Evolutionary conservation across 1,140 invertebrate species (phyloP), one percentile per base, ranked within the genome.

Genomic region (Adoxophyes honmai): DNA sequence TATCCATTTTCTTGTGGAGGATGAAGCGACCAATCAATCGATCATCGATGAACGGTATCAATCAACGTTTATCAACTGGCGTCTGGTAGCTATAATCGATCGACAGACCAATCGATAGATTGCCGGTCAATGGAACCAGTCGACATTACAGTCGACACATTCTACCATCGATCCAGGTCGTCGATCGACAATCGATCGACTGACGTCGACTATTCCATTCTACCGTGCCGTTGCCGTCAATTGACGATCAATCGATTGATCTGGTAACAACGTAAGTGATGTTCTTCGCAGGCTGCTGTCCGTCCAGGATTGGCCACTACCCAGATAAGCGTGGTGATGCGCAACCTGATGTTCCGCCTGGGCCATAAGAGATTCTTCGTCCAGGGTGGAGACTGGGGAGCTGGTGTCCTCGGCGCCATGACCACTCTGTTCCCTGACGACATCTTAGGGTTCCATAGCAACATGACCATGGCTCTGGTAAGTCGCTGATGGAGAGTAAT

Each of bases 371-470:
- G 92, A 66, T 98, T 93, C 75, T 93, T 95, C 37, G 81, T 93
- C 0, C 96, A 97, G 81, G 95, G 96, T 10, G 95, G 95, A n/a
- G 96, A 97, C 73, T 94, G 93, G 94, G 94, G 95, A 4, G 70
- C 91, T 4, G 0, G 91, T 0, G 91, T 96, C 58, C 89, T 85
- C 0, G 13, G 34, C 8, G 34, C 33, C 33, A 51, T 42, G 38
- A 8, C 15, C 0, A 42, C 38, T 3, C 15, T 42, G 1, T 42
- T 42, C 16, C 38, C 38, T 10, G 5, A 37, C 14, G 54, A 53
- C n/a, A 16, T 53, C 8, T 15, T 53, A 3, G 52, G 52, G 1
- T 53, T 36, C 52, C 52, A 53, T 34, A 64, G 57, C 18, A 71
- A 68, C 39, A 36, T 54, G 34, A 28, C 58, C 8, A 11, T 37